phyloP scores from a whole-genome alignment of 2,888 invertebrate genomes.

The Alentia gelatinosa region DNA sequence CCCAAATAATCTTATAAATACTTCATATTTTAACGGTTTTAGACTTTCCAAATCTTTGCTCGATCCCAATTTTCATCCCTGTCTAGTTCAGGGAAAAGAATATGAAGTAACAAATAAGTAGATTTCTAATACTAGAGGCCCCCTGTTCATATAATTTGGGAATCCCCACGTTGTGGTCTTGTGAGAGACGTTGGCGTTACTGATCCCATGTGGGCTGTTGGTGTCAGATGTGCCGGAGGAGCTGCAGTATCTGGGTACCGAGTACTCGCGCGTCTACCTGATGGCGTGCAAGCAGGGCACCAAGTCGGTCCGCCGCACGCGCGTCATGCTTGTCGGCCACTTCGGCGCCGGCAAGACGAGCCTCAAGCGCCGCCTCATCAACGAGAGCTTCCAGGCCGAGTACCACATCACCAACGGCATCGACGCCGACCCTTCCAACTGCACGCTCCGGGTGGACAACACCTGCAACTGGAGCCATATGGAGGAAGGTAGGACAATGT shows the following conservation, averaged over 20 bases:
- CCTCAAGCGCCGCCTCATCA: constrained; percentile 17
- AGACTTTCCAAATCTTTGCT: too few relatives aligned
- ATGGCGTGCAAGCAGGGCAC: constrained; percentile 44
- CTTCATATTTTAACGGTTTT: too few relatives aligned
- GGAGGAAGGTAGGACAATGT: not conserved
- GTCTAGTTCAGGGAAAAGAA: too few relatives aligned
- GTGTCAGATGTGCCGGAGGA: constrained; percentile 3
- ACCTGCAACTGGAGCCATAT: constrained; percentile 10
- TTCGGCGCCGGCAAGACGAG: constrained; percentile 50
- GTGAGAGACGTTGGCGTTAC: not conserved
- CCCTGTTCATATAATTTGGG: too few relatives aligned
- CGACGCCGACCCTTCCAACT: not conserved
- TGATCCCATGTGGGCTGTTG: not conserved
- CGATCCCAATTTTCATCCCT: too few relatives aligned
- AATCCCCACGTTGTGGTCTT: too few relatives aligned
- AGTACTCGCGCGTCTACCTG: constrained; percentile 34
- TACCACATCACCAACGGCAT: constrained; percentile 35
- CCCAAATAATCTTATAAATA: too few relatives aligned
- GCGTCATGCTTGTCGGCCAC: constrained; percentile 51
- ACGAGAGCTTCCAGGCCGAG: not conserved
- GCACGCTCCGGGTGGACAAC: constrained; percentile 8
- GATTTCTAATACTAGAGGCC: too few relatives aligned
- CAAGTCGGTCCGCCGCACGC: not conserved
- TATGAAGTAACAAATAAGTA: too few relatives aligned
- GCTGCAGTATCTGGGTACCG: constrained; percentile 15